Evolutionary conservation across 2,888 invertebrate genomes (phyloP).

Genomic region (Drosophila cracens): DNA sequence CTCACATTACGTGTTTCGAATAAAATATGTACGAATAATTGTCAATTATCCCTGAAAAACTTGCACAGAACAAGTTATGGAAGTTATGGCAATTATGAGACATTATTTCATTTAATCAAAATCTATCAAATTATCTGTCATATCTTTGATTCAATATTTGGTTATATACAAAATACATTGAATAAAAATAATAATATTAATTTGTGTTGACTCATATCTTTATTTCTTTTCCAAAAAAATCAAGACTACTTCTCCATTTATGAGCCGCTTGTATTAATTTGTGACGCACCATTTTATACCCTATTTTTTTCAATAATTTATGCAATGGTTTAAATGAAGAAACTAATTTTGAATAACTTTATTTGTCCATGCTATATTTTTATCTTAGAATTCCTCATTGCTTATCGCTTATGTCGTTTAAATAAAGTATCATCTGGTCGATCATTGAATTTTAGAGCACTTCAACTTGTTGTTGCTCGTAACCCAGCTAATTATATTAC

Average conservation of each 20-base stretch:
- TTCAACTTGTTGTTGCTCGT: conserved; percentile 6
- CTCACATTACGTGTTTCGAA: conserved; percentile 7
- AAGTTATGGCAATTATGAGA: not conserved
- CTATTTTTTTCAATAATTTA: not conserved
- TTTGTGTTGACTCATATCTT: not conserved
- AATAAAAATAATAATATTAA: not conserved
- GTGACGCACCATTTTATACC: not conserved
- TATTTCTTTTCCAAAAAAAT: not conserved
- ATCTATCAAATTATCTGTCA: not conserved
- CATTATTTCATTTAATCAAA: not conserved
- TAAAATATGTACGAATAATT: not conserved
- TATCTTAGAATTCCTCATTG: not conserved
- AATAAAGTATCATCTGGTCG: not conserved
- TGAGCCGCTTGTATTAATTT: not conserved
- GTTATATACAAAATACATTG: not conserved
- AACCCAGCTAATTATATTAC: conserved; percentile 44
- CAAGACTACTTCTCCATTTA: not conserved
- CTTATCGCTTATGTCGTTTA: not conserved
- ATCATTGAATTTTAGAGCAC: not conserved
- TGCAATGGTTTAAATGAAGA: not conserved
- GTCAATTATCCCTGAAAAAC: not conserved
- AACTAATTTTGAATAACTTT: not conserved
- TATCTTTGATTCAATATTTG: not conserved
- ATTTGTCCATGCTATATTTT: not conserved
- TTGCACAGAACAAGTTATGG: not conserved